Evolutionary conservation across 2,797 vertebrate genomes (phyloP), one percentile per base, ranked within the genome.

Genomic region (Chelidonichthys spinosus): DNA sequence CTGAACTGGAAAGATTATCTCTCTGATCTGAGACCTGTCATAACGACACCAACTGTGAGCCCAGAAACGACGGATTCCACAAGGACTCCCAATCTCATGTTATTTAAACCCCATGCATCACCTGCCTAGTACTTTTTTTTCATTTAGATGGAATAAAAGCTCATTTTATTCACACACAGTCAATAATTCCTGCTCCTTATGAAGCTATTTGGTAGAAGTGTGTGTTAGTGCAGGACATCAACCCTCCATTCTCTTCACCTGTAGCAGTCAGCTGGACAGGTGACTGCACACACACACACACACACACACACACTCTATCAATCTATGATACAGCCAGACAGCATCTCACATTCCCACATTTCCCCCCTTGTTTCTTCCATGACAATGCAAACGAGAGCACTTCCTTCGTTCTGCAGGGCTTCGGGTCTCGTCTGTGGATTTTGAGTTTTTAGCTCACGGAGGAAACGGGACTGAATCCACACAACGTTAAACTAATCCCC

Each of bases 301-400:
- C 11, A 9, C n/a, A 46, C 13, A 49, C 42, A 50, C 9, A 42
- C 59, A 73, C 58, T 1, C 77, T 63, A 87, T 90, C 83, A 78
- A 74, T 90, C 90, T 88, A 75, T 64, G 78, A 87, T 85, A 79
- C 32, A 69, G 62, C 60, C 62, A 66, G 59, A 44, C 56, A 77
- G 61, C 44, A 60, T 74, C 74, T 61, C 67, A 81, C 64, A 40
- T 63, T 79, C 79, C 50, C 53, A 64, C 70, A 54, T 53, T 63
- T 79, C 79, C 50, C 53, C 67, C 70, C 56, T 53, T 72, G 87
- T 82, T 79, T 70, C 81, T 65, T 82, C 44, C 54, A 84, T 81
- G 78, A 70, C 55, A 70, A 72, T 66, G 67, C 53, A 81, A 83
- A 84, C 43, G 3, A 72, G 78, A 74, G 66, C 70, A 55, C 64